A percentile compares a stretch with the other conserved stretches of the same genome.
Evolutionary conservation across 1,140 invertebrate genomes (phyloP).

Genomic region (Battus philenor): DNA sequence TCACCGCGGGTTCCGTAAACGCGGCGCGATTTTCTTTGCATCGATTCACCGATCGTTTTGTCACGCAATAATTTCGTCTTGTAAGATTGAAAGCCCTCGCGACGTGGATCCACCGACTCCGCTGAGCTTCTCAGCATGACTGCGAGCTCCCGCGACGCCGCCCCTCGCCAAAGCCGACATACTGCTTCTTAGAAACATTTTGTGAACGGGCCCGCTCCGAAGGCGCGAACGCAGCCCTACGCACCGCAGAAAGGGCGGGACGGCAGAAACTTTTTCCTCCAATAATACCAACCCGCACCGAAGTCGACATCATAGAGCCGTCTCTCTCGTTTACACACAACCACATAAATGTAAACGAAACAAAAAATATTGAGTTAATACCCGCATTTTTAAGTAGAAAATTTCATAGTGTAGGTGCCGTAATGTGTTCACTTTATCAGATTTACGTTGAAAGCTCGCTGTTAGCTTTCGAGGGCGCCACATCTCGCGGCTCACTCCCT

Average conservation of each 20-base stretch:
- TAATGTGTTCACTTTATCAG: constrained; percentile 71
- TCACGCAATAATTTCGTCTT: constrained; percentile 60
- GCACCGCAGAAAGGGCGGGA: constrained; percentile 47
- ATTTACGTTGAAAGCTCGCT: constrained; percentile 72
- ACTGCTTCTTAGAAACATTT: constrained; percentile 66
- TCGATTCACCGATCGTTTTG: constrained; percentile 52
- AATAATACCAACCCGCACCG: constrained; percentile 35
- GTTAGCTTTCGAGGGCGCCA: constrained; percentile 62
- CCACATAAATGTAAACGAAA: constrained; percentile 18
- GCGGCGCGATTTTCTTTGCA: constrained; percentile 32
- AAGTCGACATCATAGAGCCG: constrained; percentile 18
- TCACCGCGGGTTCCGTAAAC: constrained; percentile 24
- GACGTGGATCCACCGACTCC: constrained; percentile 62
- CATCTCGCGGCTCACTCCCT: constrained; percentile 32
- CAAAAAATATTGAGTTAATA: constrained; percentile 26
- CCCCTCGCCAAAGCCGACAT: constrained; percentile 63
- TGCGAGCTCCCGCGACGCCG: constrained; percentile 69
- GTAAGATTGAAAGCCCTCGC: constrained; percentile 54
- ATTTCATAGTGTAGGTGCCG: constrained; percentile 62
- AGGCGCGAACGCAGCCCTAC: constrained; percentile 59
- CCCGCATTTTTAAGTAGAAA: constrained; percentile 42
- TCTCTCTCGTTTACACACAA: constrained; percentile 36
- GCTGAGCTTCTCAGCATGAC: constrained; percentile 72
- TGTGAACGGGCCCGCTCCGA: constrained; percentile 35
- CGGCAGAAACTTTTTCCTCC: constrained; percentile 54